Evolutionary conservation across 1,140 invertebrate species (phyloP), one percentile per base, ranked within the genome.

Genomic region (Trachymyrmex cornetzi): DNA sequence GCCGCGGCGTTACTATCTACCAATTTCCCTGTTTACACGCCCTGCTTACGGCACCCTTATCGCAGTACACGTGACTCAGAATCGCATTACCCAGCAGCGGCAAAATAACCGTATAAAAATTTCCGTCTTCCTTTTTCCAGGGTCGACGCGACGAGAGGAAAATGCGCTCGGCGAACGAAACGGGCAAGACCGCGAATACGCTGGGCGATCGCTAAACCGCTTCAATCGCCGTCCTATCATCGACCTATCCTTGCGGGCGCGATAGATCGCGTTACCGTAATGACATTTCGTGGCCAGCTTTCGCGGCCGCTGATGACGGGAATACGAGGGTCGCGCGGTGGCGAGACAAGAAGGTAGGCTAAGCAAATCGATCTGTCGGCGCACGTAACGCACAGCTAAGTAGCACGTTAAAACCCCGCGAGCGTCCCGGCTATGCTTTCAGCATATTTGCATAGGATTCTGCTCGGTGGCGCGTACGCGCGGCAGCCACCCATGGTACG

Each of bases 351-450:
- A 27, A 69, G 77, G 63, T 53, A 48, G 74, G 38, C 27, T 44
- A 90, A 81, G 77, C 69, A 88, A 86, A 91, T 91, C 89, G 89
- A 91, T 91, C 66, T 82, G 87, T 88, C 88, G 88, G 79, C 72
- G 82, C 89, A 77, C 86, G 82, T 91, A 88, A 89, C 84, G 71
- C 88, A 64, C 87, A 69, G 88, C 74, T 92, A 89, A 91, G 89
- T 88, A 88, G 86, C 92, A 79, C 86, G 86, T 92, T 92, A 91
- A 92, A 92, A 91, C 86, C 85, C 88, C 57, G 72, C 61, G 71
- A 82, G 74, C 88, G 80, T 91, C 79, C 77, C 88, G 67, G 71
- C 80, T 90, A 90, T 90, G 91, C 86, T 92, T 88, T 89, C 75
- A 82, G 80, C 85, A 90, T 91, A 91, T 92, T 91, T 91, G 87